phyloP scores from a whole-genome alignment of 1,140 invertebrate genomes.

The Calephelis virginiensis region DNA sequence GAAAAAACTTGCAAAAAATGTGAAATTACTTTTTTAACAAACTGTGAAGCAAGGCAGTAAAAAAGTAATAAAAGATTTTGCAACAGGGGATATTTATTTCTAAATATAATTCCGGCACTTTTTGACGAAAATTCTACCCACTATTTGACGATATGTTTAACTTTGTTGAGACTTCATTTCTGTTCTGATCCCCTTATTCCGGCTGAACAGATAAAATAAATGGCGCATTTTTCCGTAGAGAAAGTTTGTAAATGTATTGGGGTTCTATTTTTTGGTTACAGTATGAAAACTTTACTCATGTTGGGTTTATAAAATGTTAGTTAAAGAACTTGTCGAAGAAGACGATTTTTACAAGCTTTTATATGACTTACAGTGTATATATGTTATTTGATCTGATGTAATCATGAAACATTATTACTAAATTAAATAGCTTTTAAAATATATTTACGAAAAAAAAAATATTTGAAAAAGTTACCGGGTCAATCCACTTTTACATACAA shows the following conservation, averaged over 20 bases:
- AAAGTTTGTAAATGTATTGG: neutral
- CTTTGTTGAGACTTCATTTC: slow-evolving; percentile 15
- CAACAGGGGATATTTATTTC: neutral
- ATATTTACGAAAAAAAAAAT: too few relatives aligned
- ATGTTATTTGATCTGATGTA: too few relatives aligned
- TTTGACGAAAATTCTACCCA: neutral
- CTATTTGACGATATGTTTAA: slow-evolving; percentile 12
- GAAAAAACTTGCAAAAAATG: neutral
- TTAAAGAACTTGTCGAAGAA: too few relatives aligned
- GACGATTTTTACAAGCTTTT: too few relatives aligned
- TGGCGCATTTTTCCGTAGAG: neutral
- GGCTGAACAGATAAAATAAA: slow-evolving; percentile 3
- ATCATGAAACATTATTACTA: too few relatives aligned
- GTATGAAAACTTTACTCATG: neutral
- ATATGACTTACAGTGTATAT: too few relatives aligned
- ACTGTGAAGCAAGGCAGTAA: too few relatives aligned
- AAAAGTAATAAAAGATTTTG: too few relatives aligned
- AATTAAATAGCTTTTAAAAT: too few relatives aligned
- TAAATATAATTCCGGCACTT: neutral
- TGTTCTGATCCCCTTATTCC: neutral
- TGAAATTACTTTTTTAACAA: neutral
- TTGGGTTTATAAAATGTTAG: neutral
- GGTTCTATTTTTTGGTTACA: neutral
- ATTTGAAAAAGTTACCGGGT: too few relatives aligned
- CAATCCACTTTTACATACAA: too few relatives aligned